Conservation (phyloP, 2,797 vertebrate species). For the Tadarida brasiliensis region DNA sequence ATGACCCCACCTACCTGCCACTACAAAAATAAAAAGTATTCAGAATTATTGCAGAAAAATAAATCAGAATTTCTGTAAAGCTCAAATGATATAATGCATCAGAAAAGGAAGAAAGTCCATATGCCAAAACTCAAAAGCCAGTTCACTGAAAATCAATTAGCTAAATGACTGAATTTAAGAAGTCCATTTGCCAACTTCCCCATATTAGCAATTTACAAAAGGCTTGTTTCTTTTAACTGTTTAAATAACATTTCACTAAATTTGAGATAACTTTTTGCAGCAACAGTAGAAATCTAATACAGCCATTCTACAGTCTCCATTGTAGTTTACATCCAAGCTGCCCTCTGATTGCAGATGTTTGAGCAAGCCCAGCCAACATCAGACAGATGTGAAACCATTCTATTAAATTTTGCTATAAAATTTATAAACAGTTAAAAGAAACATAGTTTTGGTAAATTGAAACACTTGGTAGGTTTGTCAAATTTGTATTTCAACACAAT, state of each 20-base stretch:
- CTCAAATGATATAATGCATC: conserved; percentile 22
- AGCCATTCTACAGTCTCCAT: background rate
- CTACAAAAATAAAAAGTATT: conserved; percentile 57
- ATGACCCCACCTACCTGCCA: background rate
- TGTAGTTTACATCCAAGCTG: background rate
- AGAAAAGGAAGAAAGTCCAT: conserved; percentile 7
- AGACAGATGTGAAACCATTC: background rate
- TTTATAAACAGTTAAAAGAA: background rate
- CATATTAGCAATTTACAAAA: conserved; percentile 28
- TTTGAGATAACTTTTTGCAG: background rate
- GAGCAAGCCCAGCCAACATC: background rate
- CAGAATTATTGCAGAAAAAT: conserved; percentile 37
- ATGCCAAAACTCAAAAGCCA: conserved; percentile 59
- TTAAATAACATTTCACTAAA: conserved; percentile 22
- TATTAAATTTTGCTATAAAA: background rate
- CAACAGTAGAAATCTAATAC: background rate
- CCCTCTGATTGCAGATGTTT: background rate
- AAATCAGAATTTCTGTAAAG: conserved; percentile 64
- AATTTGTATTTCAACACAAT: background rate
- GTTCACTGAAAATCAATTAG: conserved; percentile 51
- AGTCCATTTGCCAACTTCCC: background rate
- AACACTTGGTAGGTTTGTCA: conserved; percentile 34
- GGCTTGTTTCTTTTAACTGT: background rate
- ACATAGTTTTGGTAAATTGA: conserved; percentile 13
- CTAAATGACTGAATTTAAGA: conserved; percentile 31